These are phyloP conservation scores for Agrochola lota DNA, from an alignment of 2,888 invertebrate species.

Conservation along the genomic window DNA sequence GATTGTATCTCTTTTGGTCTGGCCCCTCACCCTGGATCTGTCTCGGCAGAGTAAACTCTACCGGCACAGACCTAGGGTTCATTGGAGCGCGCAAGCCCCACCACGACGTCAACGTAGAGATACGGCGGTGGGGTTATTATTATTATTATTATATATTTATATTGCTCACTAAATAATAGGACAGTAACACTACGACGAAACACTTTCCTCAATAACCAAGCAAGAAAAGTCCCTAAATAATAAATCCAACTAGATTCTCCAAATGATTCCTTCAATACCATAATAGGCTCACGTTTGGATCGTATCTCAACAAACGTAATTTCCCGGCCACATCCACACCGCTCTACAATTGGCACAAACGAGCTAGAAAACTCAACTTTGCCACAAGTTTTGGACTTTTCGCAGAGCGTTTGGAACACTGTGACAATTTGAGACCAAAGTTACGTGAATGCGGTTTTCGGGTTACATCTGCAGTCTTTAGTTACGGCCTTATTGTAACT, in stretches of 20 bases:
- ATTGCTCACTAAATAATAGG: neutral
- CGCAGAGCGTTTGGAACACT: conserved; percentile 60
- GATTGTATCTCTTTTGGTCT: too few relatives aligned
- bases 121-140: too few relatives aligned
- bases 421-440: conserved; percentile 73
- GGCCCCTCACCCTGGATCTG: too few relatives aligned
- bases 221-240: conserved; percentile 11
- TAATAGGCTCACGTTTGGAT: conserved; percentile 61
- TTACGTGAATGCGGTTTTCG: conserved; percentile 72
- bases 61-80: too few relatives aligned
- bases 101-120: too few relatives aligned
- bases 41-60: too few relatives aligned
- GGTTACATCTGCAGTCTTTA: conserved; percentile 66
- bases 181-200: neutral
- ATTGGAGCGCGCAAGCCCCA: too few relatives aligned
- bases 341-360: conserved; percentile 77
- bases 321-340: conserved; percentile 69
- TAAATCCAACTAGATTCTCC: conserved; percentile 14
- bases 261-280: conserved; percentile 44
- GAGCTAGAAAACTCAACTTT: conserved; percentile 75
- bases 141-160: too few relatives aligned
- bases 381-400: conserved; percentile 73
- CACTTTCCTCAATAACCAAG: neutral
- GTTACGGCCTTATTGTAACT: conserved; percentile 58
- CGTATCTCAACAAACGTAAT: conserved; percentile 73